Evolutionary conservation across 2,888 invertebrate species (phyloP).

Genomic region (Elaeidobius kamerunicus): DNA sequence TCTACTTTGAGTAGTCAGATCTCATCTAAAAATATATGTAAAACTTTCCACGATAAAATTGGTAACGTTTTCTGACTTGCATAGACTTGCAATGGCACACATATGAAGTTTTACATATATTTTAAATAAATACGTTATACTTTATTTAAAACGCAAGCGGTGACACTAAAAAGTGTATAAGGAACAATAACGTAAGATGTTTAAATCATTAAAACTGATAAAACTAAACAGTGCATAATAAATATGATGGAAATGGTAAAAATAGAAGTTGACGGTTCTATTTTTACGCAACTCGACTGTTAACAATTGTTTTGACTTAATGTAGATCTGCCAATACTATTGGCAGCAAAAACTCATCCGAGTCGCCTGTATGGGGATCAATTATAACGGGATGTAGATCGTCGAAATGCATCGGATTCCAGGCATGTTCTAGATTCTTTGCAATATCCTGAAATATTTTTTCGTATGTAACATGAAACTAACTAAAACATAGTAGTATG

Average conservation of each 20-base stretch:
- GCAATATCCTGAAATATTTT: constrained; percentile 57
- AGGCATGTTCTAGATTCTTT: constrained; percentile 54
- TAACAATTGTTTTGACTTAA: constrained; percentile 19
- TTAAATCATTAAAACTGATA: constrained; percentile 13
- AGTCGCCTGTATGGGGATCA: constrained; percentile 53
- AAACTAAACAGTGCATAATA: constrained; percentile 13
- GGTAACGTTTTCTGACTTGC: background rate
- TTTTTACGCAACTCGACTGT: constrained; percentile 13
- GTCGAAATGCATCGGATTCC: constrained; percentile 54
- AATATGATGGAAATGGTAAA: constrained; percentile 17
- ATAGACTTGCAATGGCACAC: constrained; percentile 7
- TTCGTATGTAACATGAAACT: too few species aligned
- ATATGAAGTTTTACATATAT: constrained; percentile 13
- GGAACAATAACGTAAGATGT: constrained; percentile 19
- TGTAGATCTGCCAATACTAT: constrained; percentile 53
- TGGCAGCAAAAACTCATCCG: constrained; percentile 58
- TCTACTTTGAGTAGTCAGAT: constrained; percentile 8
- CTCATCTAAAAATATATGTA: constrained; percentile 12
- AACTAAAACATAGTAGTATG: too few species aligned
- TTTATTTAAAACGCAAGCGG: constrained; percentile 11
- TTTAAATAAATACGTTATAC: constrained; percentile 9
- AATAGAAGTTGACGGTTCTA: constrained; percentile 21
- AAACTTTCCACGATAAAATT: constrained; percentile 3
- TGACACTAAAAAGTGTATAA: constrained; percentile 12
- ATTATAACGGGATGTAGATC: constrained; percentile 57